Base-by-base conservation (phyloP, 2,888 invertebrate genomes). In the Aricia artaxerxes region DNA sequence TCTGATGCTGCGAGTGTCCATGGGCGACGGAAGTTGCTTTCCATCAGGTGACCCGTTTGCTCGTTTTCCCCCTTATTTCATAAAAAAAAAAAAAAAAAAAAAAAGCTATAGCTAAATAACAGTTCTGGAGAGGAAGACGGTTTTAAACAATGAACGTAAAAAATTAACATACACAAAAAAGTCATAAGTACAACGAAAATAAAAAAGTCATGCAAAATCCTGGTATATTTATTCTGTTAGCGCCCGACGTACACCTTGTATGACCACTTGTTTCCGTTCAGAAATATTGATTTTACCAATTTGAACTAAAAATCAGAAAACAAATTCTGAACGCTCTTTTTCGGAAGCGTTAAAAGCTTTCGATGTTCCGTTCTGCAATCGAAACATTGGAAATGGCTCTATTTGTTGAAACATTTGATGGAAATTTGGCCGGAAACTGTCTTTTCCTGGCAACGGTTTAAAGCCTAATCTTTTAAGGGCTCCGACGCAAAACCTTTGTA, bases 301-400 rank as follows among this genome's bases (percentile, higher is more conserved):
- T 44, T 73, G 44, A 44, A 73, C 40, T 73, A 40, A 40, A 73
- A 40, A 38, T n/a, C 38, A 73, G 40, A 73, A 44, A 73, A 38
- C 31, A 44, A 73, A 73, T 24, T 73, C 73, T n/a, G 73, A 44
- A 40, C 73, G 73, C n/a, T 73, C 44, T 73, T 73, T 73, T 73
- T 49, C 75, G 24, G n/a, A 44, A 24, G 44, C 75, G 53, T 53
- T 53, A 75, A 75, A 75, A 75, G 75, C 75, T 44, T 75, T 75
- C 31, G 24, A 53, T 53, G 75, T 49, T 75, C 75, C 53, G 49
- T 75, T 53, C 31, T 31, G 53, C 53, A 53, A 49, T 75, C 49
- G 75, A 49, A 75, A 75, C 49, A 75, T 24, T 49, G 75, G 75
- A 53, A 75, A 75, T 75, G 31, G 75, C 53, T 73, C 73, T 53